These are phyloP conservation scores for Oscheius sp. DNA, from an alignment of 1,140 invertebrate species.

Conservation along the genomic window DNA sequence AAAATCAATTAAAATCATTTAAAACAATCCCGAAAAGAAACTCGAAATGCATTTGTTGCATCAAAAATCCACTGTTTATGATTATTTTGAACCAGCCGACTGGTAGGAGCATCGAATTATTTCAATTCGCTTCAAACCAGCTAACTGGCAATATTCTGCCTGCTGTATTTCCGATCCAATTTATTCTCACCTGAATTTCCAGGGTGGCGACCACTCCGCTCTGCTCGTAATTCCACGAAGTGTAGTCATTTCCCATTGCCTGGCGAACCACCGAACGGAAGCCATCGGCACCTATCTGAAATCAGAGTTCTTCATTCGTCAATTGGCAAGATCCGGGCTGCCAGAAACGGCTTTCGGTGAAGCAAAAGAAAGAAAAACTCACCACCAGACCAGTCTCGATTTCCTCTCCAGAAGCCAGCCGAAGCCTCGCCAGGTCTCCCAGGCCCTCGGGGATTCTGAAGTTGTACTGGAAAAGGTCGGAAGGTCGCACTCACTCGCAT, in stretches of 20 bases:
- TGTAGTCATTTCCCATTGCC: constrained; percentile 75
- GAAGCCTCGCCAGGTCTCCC: constrained; percentile 58
- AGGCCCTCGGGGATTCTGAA: constrained; percentile 51
- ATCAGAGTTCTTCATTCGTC: too few relatives aligned
- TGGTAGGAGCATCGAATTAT: background rate
- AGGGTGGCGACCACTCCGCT: constrained; percentile 66
- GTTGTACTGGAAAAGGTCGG: too few relatives aligned
- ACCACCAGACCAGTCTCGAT: constrained; percentile 65
- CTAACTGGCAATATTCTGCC: background rate
- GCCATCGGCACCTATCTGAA: constrained; percentile 85
- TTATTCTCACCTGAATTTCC: constrained; percentile 25
- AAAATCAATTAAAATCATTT: background rate
- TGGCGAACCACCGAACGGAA: constrained; percentile 79
- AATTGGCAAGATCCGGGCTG: too few relatives aligned
- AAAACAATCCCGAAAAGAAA: background rate
- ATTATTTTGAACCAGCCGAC: too few relatives aligned
- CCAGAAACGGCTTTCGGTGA: too few relatives aligned
- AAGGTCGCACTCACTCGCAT: too few relatives aligned
- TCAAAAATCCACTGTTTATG: too few relatives aligned
- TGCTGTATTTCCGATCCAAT: too few relatives aligned
- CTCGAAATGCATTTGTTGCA: too few relatives aligned
- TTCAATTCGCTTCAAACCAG: background rate
- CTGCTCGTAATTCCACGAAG: constrained; percentile 81
- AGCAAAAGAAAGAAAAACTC: constrained; percentile 23
- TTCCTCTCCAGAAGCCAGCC: constrained; percentile 61